Conservation (phyloP, 2,797 vertebrate species). For the Thunnus albacares region DNA sequence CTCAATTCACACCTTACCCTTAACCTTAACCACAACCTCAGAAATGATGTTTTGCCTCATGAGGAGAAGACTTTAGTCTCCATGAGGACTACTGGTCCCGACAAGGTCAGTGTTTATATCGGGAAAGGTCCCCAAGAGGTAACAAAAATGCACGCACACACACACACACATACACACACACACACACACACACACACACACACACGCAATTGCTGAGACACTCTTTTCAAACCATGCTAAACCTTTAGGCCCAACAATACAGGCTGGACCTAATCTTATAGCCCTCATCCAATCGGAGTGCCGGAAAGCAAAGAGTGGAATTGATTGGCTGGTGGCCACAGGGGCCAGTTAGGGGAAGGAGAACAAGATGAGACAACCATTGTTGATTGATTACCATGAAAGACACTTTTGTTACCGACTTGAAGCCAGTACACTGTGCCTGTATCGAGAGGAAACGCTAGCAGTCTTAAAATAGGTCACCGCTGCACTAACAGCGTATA, state of each 20-base stretch:
- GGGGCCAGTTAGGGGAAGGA: conserved; percentile 81
- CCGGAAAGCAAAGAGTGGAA: conserved; percentile 77
- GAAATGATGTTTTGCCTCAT: too few relatives aligned
- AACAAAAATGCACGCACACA: too few relatives aligned
- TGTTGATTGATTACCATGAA: conserved; percentile 86
- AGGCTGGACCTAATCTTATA: conserved; percentile 82
- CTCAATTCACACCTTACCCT: too few relatives aligned
- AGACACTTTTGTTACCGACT: conserved; percentile 83
- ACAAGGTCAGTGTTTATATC: too few relatives aligned
- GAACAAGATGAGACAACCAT: conserved; percentile 83
- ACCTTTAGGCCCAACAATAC: conserved; percentile 81
- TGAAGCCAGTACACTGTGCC: conserved; percentile 75
- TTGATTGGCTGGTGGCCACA: conserved; percentile 82
- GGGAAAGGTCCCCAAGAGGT: too few relatives aligned
- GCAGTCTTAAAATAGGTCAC: conserved; percentile 78
- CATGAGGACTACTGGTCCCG: too few relatives aligned
- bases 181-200: conserved; percentile 50
- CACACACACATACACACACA: conserved; percentile 31
- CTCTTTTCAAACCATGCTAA: conserved; percentile 83
- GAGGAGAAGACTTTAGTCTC: too few relatives aligned
- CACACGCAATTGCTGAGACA: conserved; percentile 75
- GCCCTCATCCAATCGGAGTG: conserved; percentile 71
- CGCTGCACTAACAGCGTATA: conserved; percentile 38
- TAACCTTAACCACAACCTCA: too few relatives aligned
- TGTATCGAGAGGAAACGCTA: conserved; percentile 76